These are phyloP conservation scores for Diarsia brunnea DNA, from an alignment of 2,888 invertebrate genomes.

Conservation along the genomic window DNA sequence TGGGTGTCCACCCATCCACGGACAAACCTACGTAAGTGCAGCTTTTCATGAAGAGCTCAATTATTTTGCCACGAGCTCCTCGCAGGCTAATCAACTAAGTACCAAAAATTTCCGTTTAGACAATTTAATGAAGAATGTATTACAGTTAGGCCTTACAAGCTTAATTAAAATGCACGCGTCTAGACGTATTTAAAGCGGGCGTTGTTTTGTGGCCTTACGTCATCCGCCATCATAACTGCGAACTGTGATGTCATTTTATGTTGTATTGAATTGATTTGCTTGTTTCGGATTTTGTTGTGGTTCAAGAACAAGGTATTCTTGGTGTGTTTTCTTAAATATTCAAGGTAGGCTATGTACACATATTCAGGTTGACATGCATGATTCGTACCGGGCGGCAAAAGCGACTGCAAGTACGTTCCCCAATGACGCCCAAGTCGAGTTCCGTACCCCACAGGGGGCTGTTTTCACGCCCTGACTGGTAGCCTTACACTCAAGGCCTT, in stretches of 20 bases:
- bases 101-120: constrained; percentile 10
- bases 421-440: too few relatives aligned
- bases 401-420: too few relatives aligned
- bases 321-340: neutral
- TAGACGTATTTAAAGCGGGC: constrained; percentile 46
- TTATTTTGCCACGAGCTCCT: too few relatives aligned
- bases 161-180: constrained; percentile 58
- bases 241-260: constrained; percentile 55
- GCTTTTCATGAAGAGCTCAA: too few relatives aligned
- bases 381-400: neutral
- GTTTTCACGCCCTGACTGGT: too few relatives aligned
- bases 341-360: neutral
- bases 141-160: constrained; percentile 23
- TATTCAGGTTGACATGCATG: neutral
- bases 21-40: too few relatives aligned
- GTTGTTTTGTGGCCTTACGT: constrained; percentile 54
- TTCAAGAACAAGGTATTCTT: neutral
- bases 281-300: constrained; percentile 2
- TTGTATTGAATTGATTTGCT: constrained; percentile 36
- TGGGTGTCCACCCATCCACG: too few relatives aligned
- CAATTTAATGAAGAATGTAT: constrained; percentile 30
- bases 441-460: too few relatives aligned
- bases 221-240: constrained; percentile 48
- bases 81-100: neutral
- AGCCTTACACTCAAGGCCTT: too few relatives aligned